These are phyloP conservation scores for Oryzias woworae DNA, from an alignment of 2,113 vertebrate species.

Conservation along the genomic window DNA sequence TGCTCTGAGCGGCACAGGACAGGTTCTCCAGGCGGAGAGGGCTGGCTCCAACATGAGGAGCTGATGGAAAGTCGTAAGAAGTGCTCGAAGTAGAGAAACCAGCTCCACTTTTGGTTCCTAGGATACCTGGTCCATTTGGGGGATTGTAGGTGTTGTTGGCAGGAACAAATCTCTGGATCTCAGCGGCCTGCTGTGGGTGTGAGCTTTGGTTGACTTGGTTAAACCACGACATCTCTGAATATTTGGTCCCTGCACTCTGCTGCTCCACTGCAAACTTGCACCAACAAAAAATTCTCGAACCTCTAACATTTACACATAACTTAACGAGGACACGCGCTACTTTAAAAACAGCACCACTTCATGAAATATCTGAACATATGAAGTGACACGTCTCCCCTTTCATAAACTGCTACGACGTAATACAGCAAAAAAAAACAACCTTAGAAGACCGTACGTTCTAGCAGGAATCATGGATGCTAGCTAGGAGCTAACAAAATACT, in stretches of 20 bases:
- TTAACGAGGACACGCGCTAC: not conserved
- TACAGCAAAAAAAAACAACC: no score
- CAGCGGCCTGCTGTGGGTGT: conserved; percentile 27
- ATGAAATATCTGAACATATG: not conserved
- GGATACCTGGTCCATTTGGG: conserved; percentile 6
- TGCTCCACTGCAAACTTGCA: not conserved
- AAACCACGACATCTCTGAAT: conserved; percentile 73
- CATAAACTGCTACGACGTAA: no score
- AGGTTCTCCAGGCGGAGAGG: conserved; percentile 68
- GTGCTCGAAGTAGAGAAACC: conserved; percentile 22
- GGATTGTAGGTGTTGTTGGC: conserved; percentile 22
- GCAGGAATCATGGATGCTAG: conserved; percentile 33
- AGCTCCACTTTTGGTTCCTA: conserved; percentile 22
- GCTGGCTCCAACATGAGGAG: conserved; percentile 31
- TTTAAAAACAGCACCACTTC: not conserved
- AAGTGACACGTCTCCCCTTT: no score
- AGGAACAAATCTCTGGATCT: conserved; percentile 16
- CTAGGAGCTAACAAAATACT: no score
- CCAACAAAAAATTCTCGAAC: conserved; percentile 5
- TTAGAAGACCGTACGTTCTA: no score
- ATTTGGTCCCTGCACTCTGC: not conserved
- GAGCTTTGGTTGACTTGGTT: conserved; percentile 50
- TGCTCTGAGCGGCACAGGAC: conserved; percentile 47
- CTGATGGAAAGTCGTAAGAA: conserved; percentile 50
- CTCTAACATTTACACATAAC: conserved; percentile 22